Conservation (phyloP, 2,113 vertebrate species). For the Cynocephalus volans region DNA sequence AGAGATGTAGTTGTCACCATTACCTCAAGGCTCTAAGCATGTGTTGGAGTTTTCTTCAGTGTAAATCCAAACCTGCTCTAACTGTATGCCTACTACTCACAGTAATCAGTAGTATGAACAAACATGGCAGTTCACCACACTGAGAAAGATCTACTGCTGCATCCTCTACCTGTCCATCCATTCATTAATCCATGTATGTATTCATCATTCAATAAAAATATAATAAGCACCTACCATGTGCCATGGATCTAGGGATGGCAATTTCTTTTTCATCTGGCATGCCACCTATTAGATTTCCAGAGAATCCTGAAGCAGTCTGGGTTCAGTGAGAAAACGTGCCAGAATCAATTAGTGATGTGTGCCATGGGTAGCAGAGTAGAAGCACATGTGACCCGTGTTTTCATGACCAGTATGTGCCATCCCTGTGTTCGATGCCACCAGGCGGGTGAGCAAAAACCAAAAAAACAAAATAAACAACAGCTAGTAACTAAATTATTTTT, state of each 20-base stretch:
- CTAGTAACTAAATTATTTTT: background rate
- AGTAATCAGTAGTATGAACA: background rate
- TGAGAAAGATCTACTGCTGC: background rate
- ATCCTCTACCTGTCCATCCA: no score
- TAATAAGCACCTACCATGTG: background rate
- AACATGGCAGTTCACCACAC: background rate
- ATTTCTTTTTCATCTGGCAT: background rate
- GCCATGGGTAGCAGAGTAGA: background rate
- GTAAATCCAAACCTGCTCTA: background rate
- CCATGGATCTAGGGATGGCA: background rate
- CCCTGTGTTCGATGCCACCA: background rate
- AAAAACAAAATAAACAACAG: background rate
- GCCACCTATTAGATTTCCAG: background rate
- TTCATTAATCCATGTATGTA: background rate
- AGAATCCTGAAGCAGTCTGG: background rate
- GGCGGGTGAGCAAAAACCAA: background rate
- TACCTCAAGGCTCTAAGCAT: background rate
- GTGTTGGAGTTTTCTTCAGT: background rate
- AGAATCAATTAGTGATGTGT: background rate
- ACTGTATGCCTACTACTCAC: background rate
- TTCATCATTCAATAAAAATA: background rate
- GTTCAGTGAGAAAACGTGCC: background rate
- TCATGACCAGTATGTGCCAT: background rate
- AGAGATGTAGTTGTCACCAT: background rate
- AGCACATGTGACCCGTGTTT: background rate